Percentiles rank a stretch among this genome's conserved stretches.
phyloP scores from a whole-genome alignment of 2,113 vertebrate genomes.

The Anser cygnoides region DNA sequence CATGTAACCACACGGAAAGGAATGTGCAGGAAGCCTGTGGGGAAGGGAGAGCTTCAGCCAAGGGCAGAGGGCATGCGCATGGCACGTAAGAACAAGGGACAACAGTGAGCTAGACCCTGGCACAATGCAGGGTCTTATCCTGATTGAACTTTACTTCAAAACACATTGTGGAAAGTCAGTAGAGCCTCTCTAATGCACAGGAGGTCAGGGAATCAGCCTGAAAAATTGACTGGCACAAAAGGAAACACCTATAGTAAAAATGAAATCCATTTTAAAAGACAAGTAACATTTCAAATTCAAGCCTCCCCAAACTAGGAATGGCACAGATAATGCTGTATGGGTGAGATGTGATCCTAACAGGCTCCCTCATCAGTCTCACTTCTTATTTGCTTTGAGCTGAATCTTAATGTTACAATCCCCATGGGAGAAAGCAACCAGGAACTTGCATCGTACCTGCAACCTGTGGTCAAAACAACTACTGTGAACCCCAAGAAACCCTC shows the following conservation, averaged over 20 bases:
- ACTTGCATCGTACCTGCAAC: neutral
- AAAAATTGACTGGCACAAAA: neutral
- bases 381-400: neutral
- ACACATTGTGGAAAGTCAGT: neutral
- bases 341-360: neutral
- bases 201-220: neutral
- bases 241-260: neutral
- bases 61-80: neutral
- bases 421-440: neutral
- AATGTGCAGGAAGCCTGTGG: neutral
- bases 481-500: neutral
- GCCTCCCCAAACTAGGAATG: neutral
- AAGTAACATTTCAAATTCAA: neutral
- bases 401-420: neutral
- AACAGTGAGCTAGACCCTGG: neutral
- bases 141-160: neutral
- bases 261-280: neutral
- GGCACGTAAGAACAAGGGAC: neutral
- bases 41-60: neutral
- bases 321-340: neutral
- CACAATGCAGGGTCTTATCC: neutral
- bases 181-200: neutral
- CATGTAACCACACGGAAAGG: neutral
- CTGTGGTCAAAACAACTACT: neutral
- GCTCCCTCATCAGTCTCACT: neutral